Evolutionary conservation across 30 jellyfish, hydroid and myxozoan species (phyloP), one percentile per base, ranked within the genome.

Genomic region (Cassiopea xamachana): DNA sequence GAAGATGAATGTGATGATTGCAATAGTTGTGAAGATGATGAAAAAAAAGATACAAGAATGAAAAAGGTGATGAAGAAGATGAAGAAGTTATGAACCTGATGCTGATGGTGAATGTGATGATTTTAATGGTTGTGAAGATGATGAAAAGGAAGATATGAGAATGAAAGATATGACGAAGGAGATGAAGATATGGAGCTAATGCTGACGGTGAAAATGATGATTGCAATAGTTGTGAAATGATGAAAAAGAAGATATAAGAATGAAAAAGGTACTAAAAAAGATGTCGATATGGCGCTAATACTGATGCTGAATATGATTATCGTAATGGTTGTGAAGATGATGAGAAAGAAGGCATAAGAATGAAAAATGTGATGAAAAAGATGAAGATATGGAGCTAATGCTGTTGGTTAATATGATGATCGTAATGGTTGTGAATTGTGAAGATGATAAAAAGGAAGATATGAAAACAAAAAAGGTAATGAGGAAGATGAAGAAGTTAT

Each of bases 181-280:
- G 80, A 70, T 70, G 80, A 70, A 7, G 80, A 70, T n/a, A 27
- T 7, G 12, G 80, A 70, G 12, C 7, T 19, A 27, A 73, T 73
- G 82, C 16, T 73, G 82, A 73, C 45, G 82, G 62, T 73, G 82
- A 73, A 12, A 27, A 73, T 73, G 82, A 73, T 73, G 82, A 48
- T 77, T 13, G 39, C 39, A 19, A 47, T 77, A 17, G 50, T 47
- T 10, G 14, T 27, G 60, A 80, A 6, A 80, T 51, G 60, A 60
- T 46, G 89, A 48, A 6, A 51, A 44, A 7, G 74, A 80, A 49
- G 83, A 48, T 46, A 59, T 59, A 59, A 59, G 69, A 14, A 59
- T 59, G 69, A 59, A 6, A 14, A 59, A 6, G 69, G 14, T 59
- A 14, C 8, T 59, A 14, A 59, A 6, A 14, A 59, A 6, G 69